phyloP scores from a whole-genome alignment of 2,797 vertebrate genomes.

The Varecia variegata region DNA sequence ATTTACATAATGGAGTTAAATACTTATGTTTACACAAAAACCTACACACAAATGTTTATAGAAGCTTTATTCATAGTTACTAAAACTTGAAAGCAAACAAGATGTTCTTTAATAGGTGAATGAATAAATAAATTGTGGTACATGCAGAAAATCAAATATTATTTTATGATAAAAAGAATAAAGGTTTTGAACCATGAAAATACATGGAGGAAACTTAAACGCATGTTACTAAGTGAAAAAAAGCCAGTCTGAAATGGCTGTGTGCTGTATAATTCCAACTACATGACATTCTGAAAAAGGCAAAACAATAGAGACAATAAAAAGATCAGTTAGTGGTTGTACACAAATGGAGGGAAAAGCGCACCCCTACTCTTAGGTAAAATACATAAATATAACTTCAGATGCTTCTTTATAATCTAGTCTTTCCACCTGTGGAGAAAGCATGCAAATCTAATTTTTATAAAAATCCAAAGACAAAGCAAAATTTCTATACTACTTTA shows the following conservation, averaged over 20 bases:
- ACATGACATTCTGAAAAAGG: neutral
- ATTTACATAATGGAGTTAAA: neutral
- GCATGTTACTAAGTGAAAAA: neutral
- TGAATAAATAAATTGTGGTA: neutral
- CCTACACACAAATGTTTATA: neutral
- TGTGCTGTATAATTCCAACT: neutral
- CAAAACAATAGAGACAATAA: neutral
- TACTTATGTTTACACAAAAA: neutral
- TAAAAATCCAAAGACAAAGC: neutral
- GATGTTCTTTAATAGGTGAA: neutral
- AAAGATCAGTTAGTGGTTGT: neutral
- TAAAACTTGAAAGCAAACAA: neutral
- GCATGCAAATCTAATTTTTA: neutral
- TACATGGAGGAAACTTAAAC: neutral
- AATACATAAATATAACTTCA: neutral
- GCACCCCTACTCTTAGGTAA: neutral
- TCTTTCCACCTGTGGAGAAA: neutral
- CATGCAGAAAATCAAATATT: neutral
- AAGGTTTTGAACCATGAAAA: neutral
- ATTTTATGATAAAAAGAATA: neutral
- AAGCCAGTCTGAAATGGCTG: neutral
- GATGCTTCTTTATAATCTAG: neutral
- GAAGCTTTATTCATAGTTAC: neutral
- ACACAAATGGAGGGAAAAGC: neutral
- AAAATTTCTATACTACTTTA: neutral